Percentiles rank a stretch among this genome's conserved stretches.
phyloP scores from a whole-genome alignment of 2,797 vertebrate genomes.

The Gadopsis marmoratus region DNA sequence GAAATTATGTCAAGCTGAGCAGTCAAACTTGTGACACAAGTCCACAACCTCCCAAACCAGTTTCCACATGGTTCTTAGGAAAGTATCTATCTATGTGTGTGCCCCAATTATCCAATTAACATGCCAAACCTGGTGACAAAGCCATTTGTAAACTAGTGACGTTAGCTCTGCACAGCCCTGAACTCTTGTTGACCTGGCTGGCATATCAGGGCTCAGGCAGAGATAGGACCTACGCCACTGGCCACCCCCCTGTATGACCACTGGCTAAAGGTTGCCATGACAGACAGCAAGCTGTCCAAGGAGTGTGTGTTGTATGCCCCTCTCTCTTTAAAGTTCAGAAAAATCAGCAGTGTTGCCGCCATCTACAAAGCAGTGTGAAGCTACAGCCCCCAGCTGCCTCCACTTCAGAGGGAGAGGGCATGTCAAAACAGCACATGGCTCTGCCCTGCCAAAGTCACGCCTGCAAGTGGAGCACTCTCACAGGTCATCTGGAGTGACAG shows the following conservation, averaged over 20 bases:
- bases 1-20: neutral
- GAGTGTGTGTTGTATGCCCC: slow-evolving; percentile 1
- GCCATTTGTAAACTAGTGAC: neutral
- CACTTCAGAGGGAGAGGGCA: slow-evolving; percentile 56
- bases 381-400: slow-evolving; percentile 74
- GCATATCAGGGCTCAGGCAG: slow-evolving; percentile 40
- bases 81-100: neutral
- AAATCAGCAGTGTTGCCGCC: slow-evolving; percentile 22
- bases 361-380: slow-evolving; percentile 58
- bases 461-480: slow-evolving; percentile 48
- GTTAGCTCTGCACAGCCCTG: slow-evolving; percentile 19
- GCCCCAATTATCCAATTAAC: neutral
- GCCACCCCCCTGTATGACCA: slow-evolving; percentile 22
- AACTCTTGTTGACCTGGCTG: slow-evolving; percentile 69
- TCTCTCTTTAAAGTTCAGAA: slow-evolving; percentile 40
- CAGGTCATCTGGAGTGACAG: slow-evolving; percentile 59
- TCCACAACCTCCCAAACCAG: neutral
- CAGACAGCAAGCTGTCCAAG: slow-evolving; percentile 35
- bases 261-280: slow-evolving; percentile 50
- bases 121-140: neutral
- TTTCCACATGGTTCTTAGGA: neutral
- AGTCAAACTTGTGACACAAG: neutral
- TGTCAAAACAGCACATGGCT: slow-evolving; percentile 70
- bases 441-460: slow-evolving; percentile 42
- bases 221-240: slow-evolving; percentile 69